phyloP scores from a whole-genome alignment of 2,888 invertebrate genomes.

The Sinopyrophorus schimmeli region DNA sequence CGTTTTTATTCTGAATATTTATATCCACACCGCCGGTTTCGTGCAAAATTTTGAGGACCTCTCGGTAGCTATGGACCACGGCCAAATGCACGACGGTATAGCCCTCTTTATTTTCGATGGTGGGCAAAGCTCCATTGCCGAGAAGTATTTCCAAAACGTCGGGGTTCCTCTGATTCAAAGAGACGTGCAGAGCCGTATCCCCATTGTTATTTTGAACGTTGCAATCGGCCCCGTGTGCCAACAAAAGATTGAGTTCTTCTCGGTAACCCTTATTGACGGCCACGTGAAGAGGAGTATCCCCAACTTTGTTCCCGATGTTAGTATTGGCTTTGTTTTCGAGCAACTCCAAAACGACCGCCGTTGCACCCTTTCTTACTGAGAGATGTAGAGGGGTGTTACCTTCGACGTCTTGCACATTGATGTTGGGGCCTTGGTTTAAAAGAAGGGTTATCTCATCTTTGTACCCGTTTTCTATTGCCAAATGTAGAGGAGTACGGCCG shows the following conservation, averaged over 20 bases:
- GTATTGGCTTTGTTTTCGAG: background rate
- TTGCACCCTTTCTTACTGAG: background rate
- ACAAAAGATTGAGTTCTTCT: background rate
- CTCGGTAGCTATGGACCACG: background rate
- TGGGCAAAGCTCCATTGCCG: background rate
- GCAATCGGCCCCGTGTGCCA: background rate
- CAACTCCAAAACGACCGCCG: background rate
- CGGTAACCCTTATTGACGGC: background rate
- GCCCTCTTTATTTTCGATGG: background rate
- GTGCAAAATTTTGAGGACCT: background rate
- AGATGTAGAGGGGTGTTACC: conserved; percentile 4
- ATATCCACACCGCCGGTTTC: background rate
- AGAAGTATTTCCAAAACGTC: background rate
- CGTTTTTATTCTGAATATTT: background rate
- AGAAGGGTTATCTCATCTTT: background rate
- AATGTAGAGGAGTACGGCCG: background rate
- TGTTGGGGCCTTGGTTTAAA: too few species aligned
- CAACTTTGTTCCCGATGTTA: background rate
- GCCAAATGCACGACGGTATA: background rate
- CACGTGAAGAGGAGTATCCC: conserved; percentile 5
- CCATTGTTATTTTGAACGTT: background rate
- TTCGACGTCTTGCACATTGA: conserved; percentile 1
- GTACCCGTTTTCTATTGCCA: background rate
- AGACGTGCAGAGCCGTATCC: background rate
- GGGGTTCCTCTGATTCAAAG: too few species aligned